These are phyloP conservation scores for Notothenia rossii DNA, from an alignment of 2,113 vertebrate species.

Conservation along the genomic window DNA sequence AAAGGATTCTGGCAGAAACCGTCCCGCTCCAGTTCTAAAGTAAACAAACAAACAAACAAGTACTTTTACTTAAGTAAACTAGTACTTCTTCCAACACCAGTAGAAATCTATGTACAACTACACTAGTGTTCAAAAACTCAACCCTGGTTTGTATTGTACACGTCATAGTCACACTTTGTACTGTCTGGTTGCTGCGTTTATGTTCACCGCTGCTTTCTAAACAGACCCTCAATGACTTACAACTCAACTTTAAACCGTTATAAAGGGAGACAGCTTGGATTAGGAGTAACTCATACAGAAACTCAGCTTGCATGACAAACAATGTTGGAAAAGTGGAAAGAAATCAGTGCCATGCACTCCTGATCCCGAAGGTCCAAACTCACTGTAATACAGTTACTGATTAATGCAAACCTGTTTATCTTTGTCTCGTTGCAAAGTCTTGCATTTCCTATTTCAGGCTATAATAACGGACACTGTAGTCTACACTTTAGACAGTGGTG, in stretches of 20 bases:
- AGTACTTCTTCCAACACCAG: no score
- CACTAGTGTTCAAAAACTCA: background rate
- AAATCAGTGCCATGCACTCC: background rate
- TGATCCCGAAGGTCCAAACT: background rate
- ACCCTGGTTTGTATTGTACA: background rate
- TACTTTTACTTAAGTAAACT: no score
- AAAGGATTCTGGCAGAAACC: slow-evolving; percentile 83
- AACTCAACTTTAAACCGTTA: no score
- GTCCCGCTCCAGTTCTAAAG: slow-evolving; percentile 80
- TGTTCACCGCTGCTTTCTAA: no score
- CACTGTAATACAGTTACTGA: background rate
- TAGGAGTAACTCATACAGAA: background rate
- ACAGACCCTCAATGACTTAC: no score
- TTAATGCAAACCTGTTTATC: background rate
- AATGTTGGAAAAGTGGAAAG: no score
- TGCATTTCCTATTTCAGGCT: background rate
- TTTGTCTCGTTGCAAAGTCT: background rate
- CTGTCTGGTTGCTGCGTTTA: background rate
- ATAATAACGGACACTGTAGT: background rate
- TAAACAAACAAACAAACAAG: background rate
- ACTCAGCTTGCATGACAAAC: background rate
- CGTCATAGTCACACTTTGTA: background rate
- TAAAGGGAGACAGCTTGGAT: no score
- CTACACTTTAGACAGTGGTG: no score
- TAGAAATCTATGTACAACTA: no score